Evolutionary conservation across 2,888 invertebrate genomes (phyloP).

Genomic region (Quadroppia sp.): DNA sequence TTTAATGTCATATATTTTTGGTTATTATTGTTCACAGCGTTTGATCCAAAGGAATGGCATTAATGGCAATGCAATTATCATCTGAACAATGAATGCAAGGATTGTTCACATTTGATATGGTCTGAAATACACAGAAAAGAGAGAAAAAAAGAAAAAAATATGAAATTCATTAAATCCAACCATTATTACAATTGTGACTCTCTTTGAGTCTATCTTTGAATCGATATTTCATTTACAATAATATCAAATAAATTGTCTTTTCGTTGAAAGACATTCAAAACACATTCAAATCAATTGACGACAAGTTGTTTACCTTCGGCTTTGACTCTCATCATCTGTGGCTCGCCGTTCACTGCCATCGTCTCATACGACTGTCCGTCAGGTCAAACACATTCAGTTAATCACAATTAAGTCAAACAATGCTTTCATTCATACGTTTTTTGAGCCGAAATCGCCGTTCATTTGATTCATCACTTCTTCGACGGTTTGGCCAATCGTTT

Average conservation of each 20-base stretch:
- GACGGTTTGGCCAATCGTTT: not conserved
- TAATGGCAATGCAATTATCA: constrained; percentile 19
- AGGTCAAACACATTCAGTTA: not conserved
- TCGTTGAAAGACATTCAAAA: too few relatives aligned
- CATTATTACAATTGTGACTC: too few relatives aligned
- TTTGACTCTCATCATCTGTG: constrained; percentile 5
- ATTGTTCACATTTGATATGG: not conserved
- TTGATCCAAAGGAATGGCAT: not conserved
- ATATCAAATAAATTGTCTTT: too few relatives aligned
- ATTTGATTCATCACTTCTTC: not conserved
- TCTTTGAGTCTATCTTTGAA: too few relatives aligned
- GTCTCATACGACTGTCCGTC: not conserved
- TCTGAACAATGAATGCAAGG: constrained; percentile 5
- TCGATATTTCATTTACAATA: too few relatives aligned
- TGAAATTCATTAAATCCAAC: not conserved
- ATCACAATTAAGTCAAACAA: not conserved
- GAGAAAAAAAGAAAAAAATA: constrained; percentile 8
- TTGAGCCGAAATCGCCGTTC: not conserved
- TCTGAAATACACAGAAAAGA: constrained; percentile 23
- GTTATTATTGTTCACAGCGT: constrained; percentile 17
- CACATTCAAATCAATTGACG: not conserved
- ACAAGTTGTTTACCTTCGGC: not conserved
- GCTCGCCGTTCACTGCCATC: not conserved
- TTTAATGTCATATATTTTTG: not conserved
- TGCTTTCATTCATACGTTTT: not conserved